Percentiles rank a stretch among this genome's conserved stretches.
Evolutionary conservation across 2,113 vertebrate genomes (phyloP).

Genomic region (Notarius lentiginosus): DNA sequence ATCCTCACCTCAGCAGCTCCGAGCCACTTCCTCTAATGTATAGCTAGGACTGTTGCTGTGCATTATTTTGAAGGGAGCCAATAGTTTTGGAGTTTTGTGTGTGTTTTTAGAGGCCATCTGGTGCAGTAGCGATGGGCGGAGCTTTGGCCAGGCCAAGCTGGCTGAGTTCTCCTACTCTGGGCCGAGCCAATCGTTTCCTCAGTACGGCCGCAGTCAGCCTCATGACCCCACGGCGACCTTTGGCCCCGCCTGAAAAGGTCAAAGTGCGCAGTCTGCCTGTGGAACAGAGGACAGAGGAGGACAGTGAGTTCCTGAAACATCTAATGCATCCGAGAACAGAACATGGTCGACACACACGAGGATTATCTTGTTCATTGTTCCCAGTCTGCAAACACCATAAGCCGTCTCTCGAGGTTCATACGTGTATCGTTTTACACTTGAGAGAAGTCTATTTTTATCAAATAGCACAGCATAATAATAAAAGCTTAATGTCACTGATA

Average conservation of each 20-base stretch:
- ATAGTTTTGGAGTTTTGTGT: not conserved
- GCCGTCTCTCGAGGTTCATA: not conserved
- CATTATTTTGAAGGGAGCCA: not conserved
- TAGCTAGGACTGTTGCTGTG: not conserved
- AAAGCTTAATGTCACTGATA: conserved; percentile 29
- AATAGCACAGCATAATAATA: conserved; percentile 27
- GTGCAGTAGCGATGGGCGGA: conserved; percentile 82
- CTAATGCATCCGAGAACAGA: not conserved
- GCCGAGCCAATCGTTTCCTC: conserved; percentile 93
- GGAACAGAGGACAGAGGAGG: conserved; percentile 91
- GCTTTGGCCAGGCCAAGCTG: conserved; percentile 88
- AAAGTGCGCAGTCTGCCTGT: conserved; percentile 86
- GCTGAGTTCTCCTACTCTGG: conserved; percentile 94
- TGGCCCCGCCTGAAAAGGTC: conserved; percentile 84
- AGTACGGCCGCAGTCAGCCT: conserved; percentile 93
- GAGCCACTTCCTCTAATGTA: not conserved
- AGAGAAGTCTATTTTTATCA: conserved; percentile 10
- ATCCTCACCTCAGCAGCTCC: not conserved
- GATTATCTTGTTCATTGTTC: not conserved
- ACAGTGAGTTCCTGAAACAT: conserved; percentile 79
- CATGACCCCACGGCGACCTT: conserved; percentile 89
- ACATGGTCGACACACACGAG: not conserved
- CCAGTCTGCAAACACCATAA: not conserved
- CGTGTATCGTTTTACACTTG: not conserved
- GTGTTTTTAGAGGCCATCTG: conserved; percentile 77